phyloP scores from a whole-genome alignment of 2,888 invertebrate species.

The Heteropelma amictum region DNA sequence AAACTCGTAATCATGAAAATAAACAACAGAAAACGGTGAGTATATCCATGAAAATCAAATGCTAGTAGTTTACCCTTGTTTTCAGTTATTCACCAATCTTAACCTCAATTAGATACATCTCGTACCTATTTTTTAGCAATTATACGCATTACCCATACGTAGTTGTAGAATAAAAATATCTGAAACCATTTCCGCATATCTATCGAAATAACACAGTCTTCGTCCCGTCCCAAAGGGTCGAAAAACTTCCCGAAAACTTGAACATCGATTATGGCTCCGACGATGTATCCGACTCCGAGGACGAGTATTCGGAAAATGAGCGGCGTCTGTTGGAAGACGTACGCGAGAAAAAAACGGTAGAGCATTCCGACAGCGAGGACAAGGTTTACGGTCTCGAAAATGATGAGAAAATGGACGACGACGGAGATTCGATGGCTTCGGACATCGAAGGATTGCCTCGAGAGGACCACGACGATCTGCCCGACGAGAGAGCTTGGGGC shows the following conservation, averaged over 20 bases:
- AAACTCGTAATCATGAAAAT: conserved; percentile 24
- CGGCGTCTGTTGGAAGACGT: conserved; percentile 82
- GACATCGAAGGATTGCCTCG: conserved; percentile 88
- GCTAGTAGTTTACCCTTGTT: too few relatives aligned
- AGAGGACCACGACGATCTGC: conserved; percentile 85
- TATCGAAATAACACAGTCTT: background rate
- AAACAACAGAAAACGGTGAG: conserved; percentile 50
- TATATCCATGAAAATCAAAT: too few relatives aligned
- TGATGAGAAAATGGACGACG: conserved; percentile 79
- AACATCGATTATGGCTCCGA: conserved; percentile 79
- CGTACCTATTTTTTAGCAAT: too few relatives aligned
- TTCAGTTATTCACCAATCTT: too few relatives aligned
- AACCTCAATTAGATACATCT: too few relatives aligned
- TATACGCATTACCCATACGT: too few relatives aligned
- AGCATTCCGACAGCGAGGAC: conserved; percentile 80
- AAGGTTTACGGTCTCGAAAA: conserved; percentile 82
- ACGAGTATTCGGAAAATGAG: conserved; percentile 85
- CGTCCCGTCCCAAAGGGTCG: conserved; percentile 13
- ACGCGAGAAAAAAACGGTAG: conserved; percentile 78
- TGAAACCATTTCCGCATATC: too few relatives aligned
- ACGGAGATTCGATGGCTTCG: conserved; percentile 80
- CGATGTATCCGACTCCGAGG: conserved; percentile 85
- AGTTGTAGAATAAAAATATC: too few relatives aligned
- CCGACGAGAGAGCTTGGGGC: conserved; percentile 93
- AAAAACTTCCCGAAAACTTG: conserved; percentile 26